Conservation (phyloP, 2,113 vertebrate species). For the Penelope pileata region DNA sequence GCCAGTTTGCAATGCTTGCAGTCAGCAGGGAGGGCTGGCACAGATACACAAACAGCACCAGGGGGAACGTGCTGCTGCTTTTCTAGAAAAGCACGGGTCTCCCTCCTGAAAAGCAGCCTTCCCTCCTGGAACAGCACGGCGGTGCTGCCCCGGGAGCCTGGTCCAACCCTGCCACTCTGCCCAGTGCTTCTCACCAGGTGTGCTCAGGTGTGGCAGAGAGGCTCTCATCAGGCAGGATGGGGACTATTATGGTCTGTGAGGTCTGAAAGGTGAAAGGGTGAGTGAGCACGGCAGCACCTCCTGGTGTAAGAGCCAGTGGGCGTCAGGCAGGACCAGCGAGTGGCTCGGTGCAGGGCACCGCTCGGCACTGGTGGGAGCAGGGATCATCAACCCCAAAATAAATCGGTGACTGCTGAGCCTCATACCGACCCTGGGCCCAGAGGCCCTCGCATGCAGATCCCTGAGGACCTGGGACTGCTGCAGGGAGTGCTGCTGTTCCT, state of each 20-base stretch:
- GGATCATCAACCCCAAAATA: no score
- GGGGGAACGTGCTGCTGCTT: background rate
- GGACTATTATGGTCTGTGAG: background rate
- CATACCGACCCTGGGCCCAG: accelerated
- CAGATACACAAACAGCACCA: background rate
- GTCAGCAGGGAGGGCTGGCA: background rate
- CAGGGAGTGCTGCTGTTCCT: background rate
- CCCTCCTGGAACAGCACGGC: accelerated
- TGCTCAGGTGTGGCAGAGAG: background rate
- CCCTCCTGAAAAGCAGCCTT: no score
- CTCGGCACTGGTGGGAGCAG: no score
- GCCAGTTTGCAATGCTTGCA: accelerated
- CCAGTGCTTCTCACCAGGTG: background rate
- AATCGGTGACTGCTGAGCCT: background rate
- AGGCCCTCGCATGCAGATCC: background rate
- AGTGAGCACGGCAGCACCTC: background rate
- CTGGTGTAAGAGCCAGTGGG: background rate
- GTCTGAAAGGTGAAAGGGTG: background rate
- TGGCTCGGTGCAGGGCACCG: no score
- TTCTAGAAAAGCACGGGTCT: no score
- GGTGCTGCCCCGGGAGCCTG: background rate
- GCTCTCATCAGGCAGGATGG: accelerated
- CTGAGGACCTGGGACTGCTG: background rate
- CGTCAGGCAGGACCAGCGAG: background rate
- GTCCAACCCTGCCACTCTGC: no score